Conservation (phyloP, 2,888 invertebrate species). For the Elmis aenea region DNA sequence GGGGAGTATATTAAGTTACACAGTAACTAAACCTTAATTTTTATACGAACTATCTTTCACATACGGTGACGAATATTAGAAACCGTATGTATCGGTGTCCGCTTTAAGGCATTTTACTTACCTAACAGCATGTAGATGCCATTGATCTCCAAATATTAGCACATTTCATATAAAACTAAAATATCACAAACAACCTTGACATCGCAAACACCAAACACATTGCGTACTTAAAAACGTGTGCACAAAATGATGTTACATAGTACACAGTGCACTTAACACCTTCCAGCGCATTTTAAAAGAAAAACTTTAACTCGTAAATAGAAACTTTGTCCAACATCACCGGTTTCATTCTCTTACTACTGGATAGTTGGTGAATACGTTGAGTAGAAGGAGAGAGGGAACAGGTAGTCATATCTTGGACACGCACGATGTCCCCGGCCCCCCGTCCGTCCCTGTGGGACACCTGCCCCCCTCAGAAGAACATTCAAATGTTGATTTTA, state of each 20-base stretch:
- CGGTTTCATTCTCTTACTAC: conserved; percentile 14
- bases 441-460: background rate
- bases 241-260: too few relatives aligned
- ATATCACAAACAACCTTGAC: conserved; percentile 30
- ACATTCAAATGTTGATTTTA: conserved; percentile 2
- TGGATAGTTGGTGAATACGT: conserved; percentile 24
- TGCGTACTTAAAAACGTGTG: too few relatives aligned
- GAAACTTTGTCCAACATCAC: conserved; percentile 11
- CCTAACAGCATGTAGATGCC: conserved; percentile 28
- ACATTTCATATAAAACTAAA: conserved; percentile 27
- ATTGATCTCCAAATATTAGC: conserved; percentile 28
- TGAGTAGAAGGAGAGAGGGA: conserved; percentile 38
- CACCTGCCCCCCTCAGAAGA: conserved; percentile 6
- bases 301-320: too few relatives aligned
- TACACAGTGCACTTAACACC: too few relatives aligned
- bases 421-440: conserved; percentile 23
- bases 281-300: too few relatives aligned
- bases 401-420: conserved; percentile 39
- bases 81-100: background rate
- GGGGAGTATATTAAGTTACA: too few relatives aligned
- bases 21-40: too few relatives aligned
- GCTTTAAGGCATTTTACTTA: conserved; percentile 14
- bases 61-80: too few relatives aligned
- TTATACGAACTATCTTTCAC: too few relatives aligned
- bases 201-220: too few relatives aligned